These are phyloP conservation scores for Cryptocephalus primarius DNA, from an alignment of 2,888 invertebrate species.

Conservation along the genomic window DNA sequence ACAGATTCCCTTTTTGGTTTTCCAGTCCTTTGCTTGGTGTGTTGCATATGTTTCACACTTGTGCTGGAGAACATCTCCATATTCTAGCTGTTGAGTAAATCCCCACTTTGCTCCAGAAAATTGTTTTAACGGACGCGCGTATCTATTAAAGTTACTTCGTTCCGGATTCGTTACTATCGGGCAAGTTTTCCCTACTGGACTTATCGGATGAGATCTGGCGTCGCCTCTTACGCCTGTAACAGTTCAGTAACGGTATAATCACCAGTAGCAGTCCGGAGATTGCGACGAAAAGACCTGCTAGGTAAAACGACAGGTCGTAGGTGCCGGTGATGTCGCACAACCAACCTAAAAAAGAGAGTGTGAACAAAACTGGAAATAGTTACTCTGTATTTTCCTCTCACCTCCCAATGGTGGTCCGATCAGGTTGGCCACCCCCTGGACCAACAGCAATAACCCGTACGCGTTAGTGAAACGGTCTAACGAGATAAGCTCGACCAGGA, in stretches of 20 bases:
- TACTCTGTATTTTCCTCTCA: no score
- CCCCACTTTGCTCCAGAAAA: no score
- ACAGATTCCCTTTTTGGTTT: no score
- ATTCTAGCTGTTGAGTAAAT: no score
- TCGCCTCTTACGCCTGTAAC: constrained; percentile 27
- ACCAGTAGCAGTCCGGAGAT: constrained; percentile 57
- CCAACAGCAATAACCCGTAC: constrained; percentile 75
- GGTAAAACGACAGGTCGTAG: constrained; percentile 70
- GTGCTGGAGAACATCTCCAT: no score
- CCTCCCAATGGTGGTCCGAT: constrained; percentile 86
- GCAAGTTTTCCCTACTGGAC: constrained; percentile 11
- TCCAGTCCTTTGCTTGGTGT: no score
- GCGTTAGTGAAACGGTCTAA: constrained; percentile 84
- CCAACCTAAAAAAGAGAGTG: constrained; percentile 59
- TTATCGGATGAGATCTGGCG: constrained; percentile 25
- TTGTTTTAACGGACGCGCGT: no score
- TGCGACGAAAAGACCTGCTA: constrained; percentile 70
- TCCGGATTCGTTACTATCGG: no score
- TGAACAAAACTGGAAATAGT: no score
- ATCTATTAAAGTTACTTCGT: no score
- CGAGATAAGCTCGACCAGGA: constrained; percentile 81
- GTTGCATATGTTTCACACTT: no score
- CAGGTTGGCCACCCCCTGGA: constrained; percentile 83
- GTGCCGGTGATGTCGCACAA: constrained; percentile 66
- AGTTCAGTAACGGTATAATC: constrained; percentile 30